Conservation (phyloP, 2,113 vertebrate species). For the Morone saxatilis region DNA sequence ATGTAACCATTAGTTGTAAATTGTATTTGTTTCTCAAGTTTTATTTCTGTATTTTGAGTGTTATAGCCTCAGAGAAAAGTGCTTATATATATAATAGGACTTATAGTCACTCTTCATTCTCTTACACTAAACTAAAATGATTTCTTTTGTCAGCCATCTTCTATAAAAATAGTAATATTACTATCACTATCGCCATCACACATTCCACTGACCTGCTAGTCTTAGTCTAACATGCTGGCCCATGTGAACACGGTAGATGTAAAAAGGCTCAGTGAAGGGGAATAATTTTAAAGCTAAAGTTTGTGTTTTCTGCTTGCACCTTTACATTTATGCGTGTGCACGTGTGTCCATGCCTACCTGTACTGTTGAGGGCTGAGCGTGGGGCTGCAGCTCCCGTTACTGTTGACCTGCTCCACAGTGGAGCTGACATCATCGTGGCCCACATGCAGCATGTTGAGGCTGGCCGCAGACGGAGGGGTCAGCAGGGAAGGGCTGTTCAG, state of each 20-base stretch:
- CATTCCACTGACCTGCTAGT: not conserved
- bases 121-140: not conserved
- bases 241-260: not conserved
- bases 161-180: not conserved
- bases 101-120: no score
- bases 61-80: not conserved
- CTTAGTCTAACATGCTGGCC: not conserved
- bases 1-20: no score
- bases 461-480: conserved; percentile 89
- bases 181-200: not conserved
- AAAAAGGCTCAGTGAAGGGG: not conserved
- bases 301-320: not conserved
- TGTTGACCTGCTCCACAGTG: conserved; percentile 97
- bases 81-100: no score
- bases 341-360: conserved; percentile 84
- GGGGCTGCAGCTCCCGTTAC: conserved; percentile 97
- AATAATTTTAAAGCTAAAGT: not conserved
- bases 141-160: not conserved
- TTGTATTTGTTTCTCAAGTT: not conserved
- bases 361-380: conserved; percentile 97
- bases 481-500: conserved; percentile 94
- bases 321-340: not conserved
- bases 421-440: conserved; percentile 96
- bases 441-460: conserved; percentile 93
- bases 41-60: not conserved